Evolutionary conservation across 1,140 invertebrate genomes (phyloP), one percentile per base, ranked within the genome.

Genomic region (Achatina immaculata): DNA sequence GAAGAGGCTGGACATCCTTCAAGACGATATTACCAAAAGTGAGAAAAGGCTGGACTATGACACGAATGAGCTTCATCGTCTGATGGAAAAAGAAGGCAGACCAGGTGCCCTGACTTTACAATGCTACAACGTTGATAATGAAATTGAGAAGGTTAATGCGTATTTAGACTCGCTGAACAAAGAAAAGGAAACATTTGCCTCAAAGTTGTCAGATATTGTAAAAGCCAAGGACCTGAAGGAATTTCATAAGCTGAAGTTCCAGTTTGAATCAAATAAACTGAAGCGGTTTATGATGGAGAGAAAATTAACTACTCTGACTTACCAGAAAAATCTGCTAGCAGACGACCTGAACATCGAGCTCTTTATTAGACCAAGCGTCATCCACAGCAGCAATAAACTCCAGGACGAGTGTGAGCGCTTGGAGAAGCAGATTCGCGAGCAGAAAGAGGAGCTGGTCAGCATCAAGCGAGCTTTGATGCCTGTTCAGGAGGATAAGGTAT

Each of bases 331-430:
- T 65, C 43, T 89, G 1, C 68, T 81, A 28, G 71, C 85, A 9
- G 83, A 83, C 16, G 88, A 89, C 76, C 81, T 86, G 74, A 72
- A 83, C 21, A 69, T 89, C 28, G 88, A 89, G 78, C 74, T 88
- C 6, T 82, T 84, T 16, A 78, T 87, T 0, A 87, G 88, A 73
- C 82, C 87, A 9, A 86, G 85, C 34, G 78, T 89, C 2, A 87
- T 89, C 42, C 86, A 85, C 36, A 82, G 83, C 77, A 89, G 87
- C 36, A 89, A 89, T 69, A 85, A 88, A 71, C 83, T 88, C 6
- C 88, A 89, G 66, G 88, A 89, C 48, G 82, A 84, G 14, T 89
- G 88, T 42, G 88, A 89, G 66, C 82, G 85, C 36, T 72, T 89
- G 0, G 88, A 89, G 71, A 65, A 87, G 78, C 81, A 72, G 4